Evolutionary conservation across 2,797 vertebrate species (phyloP), one percentile per base, ranked within the genome.

Genomic region (Gymnoscopelus microlampas): DNA sequence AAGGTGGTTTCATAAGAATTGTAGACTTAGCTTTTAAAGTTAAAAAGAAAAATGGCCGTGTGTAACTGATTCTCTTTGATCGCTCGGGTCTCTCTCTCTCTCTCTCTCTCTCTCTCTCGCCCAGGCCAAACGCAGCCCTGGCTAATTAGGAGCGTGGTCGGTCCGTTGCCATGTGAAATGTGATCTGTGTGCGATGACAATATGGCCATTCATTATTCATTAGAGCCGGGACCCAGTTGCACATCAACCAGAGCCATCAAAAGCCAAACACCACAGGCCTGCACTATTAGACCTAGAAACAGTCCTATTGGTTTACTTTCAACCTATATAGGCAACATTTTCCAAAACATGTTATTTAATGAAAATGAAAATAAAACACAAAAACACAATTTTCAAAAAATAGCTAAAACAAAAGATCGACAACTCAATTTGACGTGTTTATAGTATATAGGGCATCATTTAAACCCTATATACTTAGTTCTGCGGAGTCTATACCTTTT

Each of bases 201-300:
- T 90, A 89, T 86, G 88, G 59, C 80, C 88, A 92, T 94, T 94
- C 93, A 93, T 94, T 93, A 93, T 95, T 93, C 89, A 94, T 91
- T 70, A 85, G 80, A 70, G 81, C 82, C 81, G 70, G 85, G 74
- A 86, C 77, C 79, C 73, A 78, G 82, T 82, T 73, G 86, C 75
- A 89, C 88, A 93, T 93, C 91, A 90, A 91, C 90, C 71, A 66
- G 74, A 73, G 66, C 86, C 76, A 85, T 91, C 85, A 85, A 85
- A 91, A 90, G 87, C 86, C 90, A 88, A 88, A 88, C 80, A 70
- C 76, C 53, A 66, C 74, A 66, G 66, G 81, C 70, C 72, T 70
- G 60, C 63, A 74, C 71, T 63, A 76, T 66, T 44, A 44, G 54
- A 86, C 68, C 71, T 44, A 44, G 39, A 77, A 66, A 82, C 71